Base-by-base conservation (phyloP, 2,797 vertebrate genomes). In the Clarias fuscus region DNA sequence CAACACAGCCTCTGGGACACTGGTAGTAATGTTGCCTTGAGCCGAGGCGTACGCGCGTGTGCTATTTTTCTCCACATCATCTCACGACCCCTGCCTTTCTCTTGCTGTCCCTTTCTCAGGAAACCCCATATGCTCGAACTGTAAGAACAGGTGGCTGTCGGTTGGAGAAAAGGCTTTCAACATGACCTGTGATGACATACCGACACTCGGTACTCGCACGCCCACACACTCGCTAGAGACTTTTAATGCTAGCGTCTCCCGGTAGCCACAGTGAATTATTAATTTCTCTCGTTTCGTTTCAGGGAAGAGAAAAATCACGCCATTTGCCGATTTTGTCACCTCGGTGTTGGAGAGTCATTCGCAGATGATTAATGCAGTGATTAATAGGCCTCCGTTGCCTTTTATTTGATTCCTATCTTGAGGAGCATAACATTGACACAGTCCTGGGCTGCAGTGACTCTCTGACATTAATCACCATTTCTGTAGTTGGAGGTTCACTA, bases 91-190 rank as follows among this genome's bases (percentile, higher is more conserved):
- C 82, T 76, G 83, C 79, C 64, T 79, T 76, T 76, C 64, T 68
- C 17, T 59, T n/a, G 43, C 89, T 89, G 89, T 89, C 85, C 83
- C 85, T 88, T 85, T 87, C 85, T 89, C 73, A 88, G 85, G 78
- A 91, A 88, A 88, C 84, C 92, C 86, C 95, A 95, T 95, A 95
- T 95, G 95, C 90, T 91, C 91, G 89, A 92, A 90, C 92, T 93
- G 91, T 85, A 91, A 90, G 94, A 95, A 91, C 95, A 95, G 95
- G 94, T 95, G 95, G 94, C 84, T 86, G 91, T 90, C 93, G 89
- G 92, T 90, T 89, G 93, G 93, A 90, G 90, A 85, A 93, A 86
- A 91, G 92, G 89, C 80, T 87, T 82, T 82, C 75, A 83, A 27
- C 61, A 22, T 85, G 89, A 88, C 86, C 59, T 86, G 43, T 70